Base-by-base conservation (phyloP, 2,888 invertebrate genomes). In the Parapristionchus giblindavisi region DNA sequence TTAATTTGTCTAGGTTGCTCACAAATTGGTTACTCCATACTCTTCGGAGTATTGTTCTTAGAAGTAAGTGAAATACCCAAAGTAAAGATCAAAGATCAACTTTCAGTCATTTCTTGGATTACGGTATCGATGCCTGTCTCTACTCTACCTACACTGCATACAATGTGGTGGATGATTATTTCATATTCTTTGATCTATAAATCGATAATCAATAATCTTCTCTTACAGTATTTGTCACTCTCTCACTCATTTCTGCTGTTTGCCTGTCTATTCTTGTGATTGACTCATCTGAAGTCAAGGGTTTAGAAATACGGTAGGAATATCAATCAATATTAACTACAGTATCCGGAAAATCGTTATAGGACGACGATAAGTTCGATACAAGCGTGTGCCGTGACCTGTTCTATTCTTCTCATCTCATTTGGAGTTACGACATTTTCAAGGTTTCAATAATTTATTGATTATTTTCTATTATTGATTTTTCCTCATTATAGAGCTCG, bases 91-190 rank as follows among this genome's bases (percentile, higher is more conserved):
- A 17, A 14, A 43, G 8, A 43, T 43, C 63, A 27, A 17, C n/a
- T 40, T n/a, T 4, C 68, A 68, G 68, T 5, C 43, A n/a, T 48
- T 52, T 34, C 38, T 68, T 24, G 68, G 68, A 17, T 48, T 27
- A 5, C 51, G 51, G 14, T 68, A 68, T 32, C 68, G 68, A 21
- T 68, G 51, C 27, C 34, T 52, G 21, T 29, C 52, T 21, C 68
- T 68, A 43, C 68, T 68, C 51, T 68, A 68, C 43, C 48, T 68
- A 36, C 68, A 68, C 68, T 36, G 51, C 52, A 24, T 68, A 5
- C 48, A 68, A 36, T 68, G 68, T 24, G 51, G 68, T 68, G 24
- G 52, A 52, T 68, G 6, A 43, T 40, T 14, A 11, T 36, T n/a
- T 34, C n/a, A 36, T 68, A 52, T 51, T n/a, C 21, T 52, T 34